Evolutionary conservation across 2,888 invertebrate species (phyloP), one percentile per base, ranked within the genome.

Genomic region (Drosophila ezoana): DNA sequence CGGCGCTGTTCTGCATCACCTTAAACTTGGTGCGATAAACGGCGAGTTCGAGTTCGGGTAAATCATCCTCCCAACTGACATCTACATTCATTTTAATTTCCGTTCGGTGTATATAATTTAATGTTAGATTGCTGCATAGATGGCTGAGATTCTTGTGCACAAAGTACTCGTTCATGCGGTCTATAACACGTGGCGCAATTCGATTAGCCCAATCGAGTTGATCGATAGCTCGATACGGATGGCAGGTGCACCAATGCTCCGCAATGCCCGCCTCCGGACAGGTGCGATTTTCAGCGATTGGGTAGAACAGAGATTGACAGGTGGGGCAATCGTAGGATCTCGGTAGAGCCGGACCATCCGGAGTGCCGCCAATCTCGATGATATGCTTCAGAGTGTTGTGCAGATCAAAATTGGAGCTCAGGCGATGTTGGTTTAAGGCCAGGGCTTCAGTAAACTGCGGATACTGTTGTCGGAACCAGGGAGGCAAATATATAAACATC

Each of bases 221-320:
- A 3, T 0, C 18, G 1, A 86, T 43, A 2, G 9, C 14, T 11
- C 51, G 93, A 93, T 70, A 91, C 32, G 94, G 94, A 23, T 94
- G 93, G 82, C 96, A 96, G 70, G 95, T 94, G 87, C 96, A 96
- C 95, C 95, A 96, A 83, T 95, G 95, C 18, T 94, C 93, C 0
- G 93, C 91, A 52, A 96, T 94, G 0, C 93, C 94, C 3, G 94
- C 95, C 60, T 96, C 94, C 32, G 91, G 90, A 81, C 96, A 96
- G 3, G 94, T 94, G 37, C 96, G 93, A 68, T 94, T 93, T 48
- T 89, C 89, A 37, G 93, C 93, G 1, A 95, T 92, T 20, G 93
- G 92, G 37, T 92, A 90, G 64, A 96, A 95, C 48, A 96, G 85
- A 45, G 94, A 95, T 52, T 93, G 93, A 80, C 96, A 96, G 1